These are phyloP conservation scores for Spodoptera frugiperda DNA, from an alignment of 1,140 invertebrate genomes.

Conservation along the genomic window DNA sequence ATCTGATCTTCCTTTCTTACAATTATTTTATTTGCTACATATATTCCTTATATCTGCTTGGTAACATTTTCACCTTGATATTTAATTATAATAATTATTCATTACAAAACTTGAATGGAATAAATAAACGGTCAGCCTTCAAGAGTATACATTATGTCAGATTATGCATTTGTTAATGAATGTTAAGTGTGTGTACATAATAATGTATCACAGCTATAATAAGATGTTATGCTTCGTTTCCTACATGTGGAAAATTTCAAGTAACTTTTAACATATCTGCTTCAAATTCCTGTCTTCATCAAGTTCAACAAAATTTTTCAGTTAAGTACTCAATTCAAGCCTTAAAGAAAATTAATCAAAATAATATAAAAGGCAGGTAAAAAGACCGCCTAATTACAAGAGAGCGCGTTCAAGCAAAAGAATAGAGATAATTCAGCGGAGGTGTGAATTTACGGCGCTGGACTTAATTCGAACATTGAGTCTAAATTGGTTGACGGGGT, in stretches of 20 bases:
- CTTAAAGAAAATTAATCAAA: background rate
- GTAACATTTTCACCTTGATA: conserved; percentile 1
- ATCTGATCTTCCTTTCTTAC: background rate
- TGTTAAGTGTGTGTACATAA: no score
- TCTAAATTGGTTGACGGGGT: conserved; percentile 47
- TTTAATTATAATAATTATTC: conserved; percentile 10
- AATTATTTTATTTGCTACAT: background rate
- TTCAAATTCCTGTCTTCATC: no score
- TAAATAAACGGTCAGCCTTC: background rate
- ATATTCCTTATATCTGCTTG: background rate
- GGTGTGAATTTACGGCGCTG: conserved; percentile 44
- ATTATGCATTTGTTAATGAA: background rate
- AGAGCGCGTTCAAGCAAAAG: conserved; percentile 7
- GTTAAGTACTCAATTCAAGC: background rate
- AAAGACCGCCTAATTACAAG: conserved; percentile 14
- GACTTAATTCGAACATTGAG: conserved; percentile 58
- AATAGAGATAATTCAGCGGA: conserved; percentile 21
- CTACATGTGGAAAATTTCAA: no score
- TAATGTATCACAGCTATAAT: no score
- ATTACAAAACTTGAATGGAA: conserved; percentile 14
- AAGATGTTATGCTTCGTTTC: no score
- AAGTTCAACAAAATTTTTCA: background rate
- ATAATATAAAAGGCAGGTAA: conserved; percentile 4
- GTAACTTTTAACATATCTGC: no score
- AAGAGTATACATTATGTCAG: background rate